Evolutionary conservation across 2,888 invertebrate species (phyloP), one percentile per base, ranked within the genome.

Genomic region (Drosophila colorata): DNA sequence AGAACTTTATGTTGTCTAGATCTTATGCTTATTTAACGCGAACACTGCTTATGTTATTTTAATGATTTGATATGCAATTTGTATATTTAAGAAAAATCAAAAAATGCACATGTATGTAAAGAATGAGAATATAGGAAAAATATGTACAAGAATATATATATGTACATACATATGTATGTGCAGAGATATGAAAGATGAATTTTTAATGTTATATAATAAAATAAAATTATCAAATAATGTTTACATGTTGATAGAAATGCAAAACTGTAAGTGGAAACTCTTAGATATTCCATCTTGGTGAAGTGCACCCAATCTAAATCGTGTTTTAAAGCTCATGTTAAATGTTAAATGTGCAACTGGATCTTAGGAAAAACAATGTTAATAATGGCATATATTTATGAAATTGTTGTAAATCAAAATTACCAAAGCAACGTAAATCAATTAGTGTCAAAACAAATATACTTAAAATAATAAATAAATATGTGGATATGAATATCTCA

Each of bases 361-460:
- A 66, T 59, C 48, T 74, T 64, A 60, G 57, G 57, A 76, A 46
- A 49, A 41, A 41, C 37, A 41, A 47, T 72, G 77, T 76, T 77
- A 67, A 66, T 58, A 56, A 71, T 71, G 52, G 69, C 57, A 69
- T 76, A 66, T 52, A 59, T 16, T 41, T 66, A 67, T 65, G 52
- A 65, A 69, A 65, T 80, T 83, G 78, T 82, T 87, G 78, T 84
- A 85, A 76, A 87, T 85, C 82, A 76, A 78, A 84, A 87, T 79
- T 77, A 77, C 67, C 61, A 79, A 71, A 77, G 69, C 73, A 81
- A 85, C 71, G 55, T 67, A 74, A 82, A 79, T 72, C 85, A 84
- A 83, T 84, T 87, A 87, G 87, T 87, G 81, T 83, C 82, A 87
- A 87, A 80, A 51, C 47, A 86, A 74, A 66, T 72, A 67, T 75